These are phyloP conservation scores for Acrossocheilus fasciatus DNA, from an alignment of 2,797 vertebrate species.

Conservation along the genomic window DNA sequence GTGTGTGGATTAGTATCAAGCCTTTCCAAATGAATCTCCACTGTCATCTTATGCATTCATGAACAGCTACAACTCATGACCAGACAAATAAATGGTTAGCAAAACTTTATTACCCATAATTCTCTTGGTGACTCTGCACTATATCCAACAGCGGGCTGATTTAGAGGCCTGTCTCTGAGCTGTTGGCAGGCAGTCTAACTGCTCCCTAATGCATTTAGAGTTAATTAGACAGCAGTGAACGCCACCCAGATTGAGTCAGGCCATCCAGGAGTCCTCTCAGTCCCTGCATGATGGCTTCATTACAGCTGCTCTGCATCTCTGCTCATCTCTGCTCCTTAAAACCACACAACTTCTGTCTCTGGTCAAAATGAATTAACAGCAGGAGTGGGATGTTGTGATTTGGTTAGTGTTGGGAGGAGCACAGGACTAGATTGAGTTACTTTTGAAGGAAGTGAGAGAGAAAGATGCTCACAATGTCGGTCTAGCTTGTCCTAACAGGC, in stretches of 20 bases:
- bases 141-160: slow-evolving; percentile 45
- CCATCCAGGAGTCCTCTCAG: slow-evolving; percentile 22
- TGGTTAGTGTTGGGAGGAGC: slow-evolving; percentile 53
- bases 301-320: slow-evolving; percentile 60
- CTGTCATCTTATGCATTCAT: not conserved
- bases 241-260: slow-evolving; percentile 40
- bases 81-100: slow-evolving; percentile 46
- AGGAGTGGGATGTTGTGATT: slow-evolving; percentile 57
- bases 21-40: slow-evolving; percentile 17
- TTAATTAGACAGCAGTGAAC: slow-evolving; percentile 59
- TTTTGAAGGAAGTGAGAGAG: slow-evolving; percentile 2
- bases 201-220: slow-evolving; percentile 54
- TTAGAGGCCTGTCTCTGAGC: slow-evolving; percentile 48
- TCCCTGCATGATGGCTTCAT: slow-evolving; percentile 53
- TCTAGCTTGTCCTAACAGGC: slow-evolving; percentile 57
- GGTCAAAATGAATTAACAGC: slow-evolving; percentile 63
- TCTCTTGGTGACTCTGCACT: slow-evolving; percentile 45
- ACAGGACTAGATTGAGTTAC: slow-evolving; percentile 56
- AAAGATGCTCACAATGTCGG: slow-evolving; percentile 26
- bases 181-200: slow-evolving; percentile 48
- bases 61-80: slow-evolving; percentile 16
- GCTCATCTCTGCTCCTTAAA: slow-evolving; percentile 54
- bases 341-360: slow-evolving; percentile 55
- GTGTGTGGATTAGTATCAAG: slow-evolving; percentile 8
- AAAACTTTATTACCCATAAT: slow-evolving; percentile 51